These are phyloP conservation scores for Dendropsophus ebraccatus DNA, from an alignment of 2,113 vertebrate genomes.

Conservation along the genomic window DNA sequence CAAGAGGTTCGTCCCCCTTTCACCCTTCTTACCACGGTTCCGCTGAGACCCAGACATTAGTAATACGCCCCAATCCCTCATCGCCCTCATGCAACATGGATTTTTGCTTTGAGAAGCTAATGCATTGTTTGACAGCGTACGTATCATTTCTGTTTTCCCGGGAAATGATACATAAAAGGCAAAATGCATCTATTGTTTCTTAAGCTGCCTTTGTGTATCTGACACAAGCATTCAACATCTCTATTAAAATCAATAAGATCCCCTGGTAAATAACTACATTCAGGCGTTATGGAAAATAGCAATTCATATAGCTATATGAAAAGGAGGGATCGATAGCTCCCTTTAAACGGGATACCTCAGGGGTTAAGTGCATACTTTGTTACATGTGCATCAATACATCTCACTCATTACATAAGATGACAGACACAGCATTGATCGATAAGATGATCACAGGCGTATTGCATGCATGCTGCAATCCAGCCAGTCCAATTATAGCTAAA, in stretches of 20 bases:
- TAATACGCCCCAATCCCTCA: not conserved
- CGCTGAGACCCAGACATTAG: not conserved
- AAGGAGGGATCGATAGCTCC: slow-evolving; percentile 43
- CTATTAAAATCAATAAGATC: slow-evolving; percentile 49
- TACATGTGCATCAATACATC: slow-evolving; percentile 54
- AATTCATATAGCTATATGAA: slow-evolving; percentile 53
- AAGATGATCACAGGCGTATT: slow-evolving; percentile 33
- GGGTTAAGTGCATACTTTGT: slow-evolving; percentile 50
- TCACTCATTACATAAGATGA: slow-evolving; percentile 52
- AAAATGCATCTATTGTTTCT: slow-evolving; percentile 49
- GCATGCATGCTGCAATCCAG: not conserved
- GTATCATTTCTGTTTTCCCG: slow-evolving; percentile 21
- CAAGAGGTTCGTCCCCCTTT: no score
- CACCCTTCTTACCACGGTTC: no score
- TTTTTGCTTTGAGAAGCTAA: not conserved
- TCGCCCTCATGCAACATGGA: not conserved
- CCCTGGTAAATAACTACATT: slow-evolving; percentile 49
- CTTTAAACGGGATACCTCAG: slow-evolving; percentile 44
- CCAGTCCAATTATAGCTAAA: slow-evolving; percentile 26
- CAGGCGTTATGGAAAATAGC: slow-evolving; percentile 47
- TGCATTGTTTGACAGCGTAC: slow-evolving; percentile 32
- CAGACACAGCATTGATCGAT: slow-evolving; percentile 34
- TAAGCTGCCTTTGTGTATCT: slow-evolving; percentile 52
- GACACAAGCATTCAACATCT: slow-evolving; percentile 38
- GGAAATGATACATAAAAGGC: slow-evolving; percentile 37